Conservation (phyloP, 2,113 vertebrate species). For the Chaenogobius annularis region DNA sequence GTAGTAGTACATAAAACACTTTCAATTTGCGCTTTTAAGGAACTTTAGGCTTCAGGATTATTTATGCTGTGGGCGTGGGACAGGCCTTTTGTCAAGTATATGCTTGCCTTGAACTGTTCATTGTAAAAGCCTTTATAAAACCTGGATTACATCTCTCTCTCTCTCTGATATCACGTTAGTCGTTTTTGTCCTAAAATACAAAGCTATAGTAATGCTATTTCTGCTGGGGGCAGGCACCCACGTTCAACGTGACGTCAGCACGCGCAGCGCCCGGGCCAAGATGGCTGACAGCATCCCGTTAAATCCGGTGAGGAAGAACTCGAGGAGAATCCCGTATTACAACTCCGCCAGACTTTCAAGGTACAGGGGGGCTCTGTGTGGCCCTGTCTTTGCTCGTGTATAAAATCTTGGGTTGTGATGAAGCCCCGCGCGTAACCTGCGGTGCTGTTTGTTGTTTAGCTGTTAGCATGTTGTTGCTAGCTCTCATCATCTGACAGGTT, state of each 20-base stretch:
- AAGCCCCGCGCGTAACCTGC: background rate
- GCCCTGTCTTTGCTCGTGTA: background rate
- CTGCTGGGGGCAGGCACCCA: constrained; percentile 34
- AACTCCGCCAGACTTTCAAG: constrained; percentile 65
- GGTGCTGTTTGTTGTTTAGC: constrained; percentile 3
- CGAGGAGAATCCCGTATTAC: constrained; percentile 67
- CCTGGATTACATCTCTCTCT: background rate
- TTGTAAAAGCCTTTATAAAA: background rate
- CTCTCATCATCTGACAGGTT: constrained; percentile 21
- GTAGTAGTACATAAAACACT: no score
- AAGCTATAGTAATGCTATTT: background rate
- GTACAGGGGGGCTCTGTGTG: constrained; percentile 41
- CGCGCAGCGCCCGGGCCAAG: constrained; percentile 62
- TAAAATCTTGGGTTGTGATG: background rate
- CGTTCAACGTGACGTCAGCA: constrained; percentile 60
- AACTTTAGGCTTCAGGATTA: no score
- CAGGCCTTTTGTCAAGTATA: no score
- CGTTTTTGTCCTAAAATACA: background rate
- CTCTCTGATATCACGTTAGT: background rate
- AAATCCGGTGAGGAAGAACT: constrained; percentile 72
- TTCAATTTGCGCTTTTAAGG: no score
- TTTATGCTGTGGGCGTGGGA: no score
- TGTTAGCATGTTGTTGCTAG: constrained; percentile 60
- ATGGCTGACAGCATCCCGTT: constrained; percentile 80
- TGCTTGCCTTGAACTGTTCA: background rate